Evolutionary conservation across 1,140 invertebrate species (phyloP).

Genomic region (Anoplolepis gracilipes): DNA sequence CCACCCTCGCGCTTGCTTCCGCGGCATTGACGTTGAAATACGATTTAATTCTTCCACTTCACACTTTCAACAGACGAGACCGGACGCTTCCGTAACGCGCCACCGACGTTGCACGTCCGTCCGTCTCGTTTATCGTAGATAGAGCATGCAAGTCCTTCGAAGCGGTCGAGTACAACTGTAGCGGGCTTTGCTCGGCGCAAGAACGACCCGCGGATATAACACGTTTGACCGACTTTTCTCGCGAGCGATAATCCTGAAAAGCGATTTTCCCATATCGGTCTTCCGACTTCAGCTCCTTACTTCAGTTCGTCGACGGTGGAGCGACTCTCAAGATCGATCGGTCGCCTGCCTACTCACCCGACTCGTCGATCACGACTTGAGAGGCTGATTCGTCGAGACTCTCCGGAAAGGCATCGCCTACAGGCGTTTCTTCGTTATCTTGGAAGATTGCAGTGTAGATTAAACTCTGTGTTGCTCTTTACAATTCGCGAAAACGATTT

Average conservation of each 20-base stretch:
- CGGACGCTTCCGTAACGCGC: conserved; percentile 68
- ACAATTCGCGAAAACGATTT: conserved; percentile 12
- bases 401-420: conserved; percentile 60
- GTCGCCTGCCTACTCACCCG: conserved; percentile 35
- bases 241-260: conserved; percentile 67
- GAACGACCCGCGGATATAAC: conserved; percentile 66
- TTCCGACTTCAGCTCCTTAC: conserved; percentile 27
- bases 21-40: conserved; percentile 82
- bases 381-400: conserved; percentile 55
- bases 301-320: conserved; percentile 27
- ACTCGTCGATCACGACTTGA: conserved; percentile 60
- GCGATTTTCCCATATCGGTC: conserved; percentile 65
- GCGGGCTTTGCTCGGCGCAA: conserved; percentile 24
- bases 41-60: conserved; percentile 82
- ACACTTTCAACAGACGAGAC: conserved; percentile 73
- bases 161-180: conserved; percentile 1
- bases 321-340: conserved; percentile 63
- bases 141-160: neutral
- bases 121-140: conserved; percentile 28
- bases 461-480: conserved; percentile 2
- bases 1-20: conserved; percentile 65
- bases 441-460: conserved; percentile 35
- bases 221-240: conserved; percentile 61
- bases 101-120: conserved; percentile 27
- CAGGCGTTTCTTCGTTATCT: conserved; percentile 57